Evolutionary conservation across 1,140 invertebrate genomes (phyloP), one percentile per base, ranked within the genome.

Genomic region (Archegozetes longisetosus): DNA sequence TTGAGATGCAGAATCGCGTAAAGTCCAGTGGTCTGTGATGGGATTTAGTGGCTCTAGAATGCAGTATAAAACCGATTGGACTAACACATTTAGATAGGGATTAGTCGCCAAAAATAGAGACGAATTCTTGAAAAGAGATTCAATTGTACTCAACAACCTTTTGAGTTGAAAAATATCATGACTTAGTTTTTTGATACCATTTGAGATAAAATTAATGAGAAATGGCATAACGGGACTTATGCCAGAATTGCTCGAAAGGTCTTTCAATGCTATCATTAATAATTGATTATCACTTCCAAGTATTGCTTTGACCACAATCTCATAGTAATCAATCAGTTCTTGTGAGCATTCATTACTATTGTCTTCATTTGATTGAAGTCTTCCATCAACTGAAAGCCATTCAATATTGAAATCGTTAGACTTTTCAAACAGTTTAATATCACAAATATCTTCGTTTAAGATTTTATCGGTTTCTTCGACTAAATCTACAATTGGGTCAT

Each of bases 191-290:
- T 70, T 71, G 40, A 73, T 71, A 62, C 70, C 70, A 68, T 68
- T 68, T n/a, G 68, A 66, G 3, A 73, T 62, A 66, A 73, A 73
- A 62, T 70, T 72, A 28, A 73, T 64, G 62, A 73, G 66, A 53
- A 68, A 69, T n/a, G 71, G 68, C 46, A 73, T 58, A n/a, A 72
- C 58, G 29, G 69, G 68, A 6, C 66, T 56, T 24, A 73, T 69
- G 48, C 68, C 66, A 24, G 64, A 55, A 64, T 72, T 72, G n/a
- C 64, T 67, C 50, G 64, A 55, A 17, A 73, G 51, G 60, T 72
- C 71, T 47, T 59, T 50, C 17, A 73, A 62, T 1, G 70, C 70
- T 46, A 66, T 49, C 14, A 2, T 28, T 2, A 55, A 26, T 17
- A 29, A 22, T 22, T 46, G 13, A 23, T 17, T 27, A 3, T 59